phyloP scores from a whole-genome alignment of 2,888 invertebrate species.

The Sesia apiformis region DNA sequence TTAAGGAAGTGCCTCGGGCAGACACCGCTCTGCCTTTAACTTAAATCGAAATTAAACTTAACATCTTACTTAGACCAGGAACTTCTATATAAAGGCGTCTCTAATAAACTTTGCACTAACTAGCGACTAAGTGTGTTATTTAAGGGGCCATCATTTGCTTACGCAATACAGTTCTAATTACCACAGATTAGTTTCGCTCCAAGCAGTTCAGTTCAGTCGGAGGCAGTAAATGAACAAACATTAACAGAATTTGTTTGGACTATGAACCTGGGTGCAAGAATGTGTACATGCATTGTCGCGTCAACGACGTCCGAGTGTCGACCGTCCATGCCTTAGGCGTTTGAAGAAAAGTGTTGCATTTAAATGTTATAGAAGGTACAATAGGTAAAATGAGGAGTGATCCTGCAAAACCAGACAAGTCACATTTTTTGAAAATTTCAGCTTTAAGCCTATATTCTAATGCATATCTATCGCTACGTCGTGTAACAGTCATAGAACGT shows the following conservation, averaged over 20 bases:
- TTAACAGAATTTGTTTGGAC: not conserved
- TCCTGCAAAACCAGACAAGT: too few species aligned
- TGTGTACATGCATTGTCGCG: constrained; percentile 6
- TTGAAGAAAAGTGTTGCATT: not conserved
- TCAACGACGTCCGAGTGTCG: constrained; percentile 10
- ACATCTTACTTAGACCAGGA: constrained; percentile 3
- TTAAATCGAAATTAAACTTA: constrained; percentile 27
- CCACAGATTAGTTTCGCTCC: not conserved
- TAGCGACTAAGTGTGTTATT: constrained; percentile 34
- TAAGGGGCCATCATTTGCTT: constrained; percentile 18
- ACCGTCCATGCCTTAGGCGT: constrained; percentile 13
- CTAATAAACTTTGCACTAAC: constrained; percentile 38
- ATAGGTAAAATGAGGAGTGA: too few species aligned
- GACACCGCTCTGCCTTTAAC: constrained; percentile 20
- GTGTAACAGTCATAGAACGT: too few species aligned
- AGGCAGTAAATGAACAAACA: not conserved
- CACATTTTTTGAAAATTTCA: too few species aligned
- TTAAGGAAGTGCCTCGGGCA: constrained; percentile 17
- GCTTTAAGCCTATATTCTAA: too few species aligned
- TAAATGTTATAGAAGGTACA: not conserved
- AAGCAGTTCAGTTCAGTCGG: not conserved
- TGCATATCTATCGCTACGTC: too few species aligned
- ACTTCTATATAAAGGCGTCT: constrained; percentile 20
- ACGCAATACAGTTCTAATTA: constrained; percentile 1
- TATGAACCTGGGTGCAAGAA: not conserved